phyloP scores from a whole-genome alignment of 2,113 vertebrate species.

The Arizona elegans region DNA sequence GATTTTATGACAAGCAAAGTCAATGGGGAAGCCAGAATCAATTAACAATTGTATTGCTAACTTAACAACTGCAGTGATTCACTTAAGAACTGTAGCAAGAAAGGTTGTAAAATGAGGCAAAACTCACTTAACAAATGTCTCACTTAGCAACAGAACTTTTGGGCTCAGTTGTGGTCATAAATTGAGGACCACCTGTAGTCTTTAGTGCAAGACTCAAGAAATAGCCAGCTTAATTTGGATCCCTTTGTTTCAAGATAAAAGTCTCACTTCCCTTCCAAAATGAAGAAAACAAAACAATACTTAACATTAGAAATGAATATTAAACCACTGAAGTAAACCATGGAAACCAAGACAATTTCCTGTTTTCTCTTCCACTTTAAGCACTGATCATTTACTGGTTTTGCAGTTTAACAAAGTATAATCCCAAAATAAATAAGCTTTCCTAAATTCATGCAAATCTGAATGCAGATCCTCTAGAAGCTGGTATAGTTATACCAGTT shows the following conservation, averaged over 20 bases:
- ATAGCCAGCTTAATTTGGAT: neutral
- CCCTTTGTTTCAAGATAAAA: neutral
- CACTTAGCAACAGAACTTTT: too few relatives aligned
- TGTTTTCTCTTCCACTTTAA: neutral
- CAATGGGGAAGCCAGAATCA: too few relatives aligned
- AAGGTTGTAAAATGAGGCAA: too few relatives aligned
- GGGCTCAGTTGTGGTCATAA: too few relatives aligned
- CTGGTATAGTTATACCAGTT: neutral
- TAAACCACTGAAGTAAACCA: neutral
- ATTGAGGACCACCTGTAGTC: too few relatives aligned
- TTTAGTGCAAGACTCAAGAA: neutral
- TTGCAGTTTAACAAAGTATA: neutral
- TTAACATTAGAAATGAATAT: neutral
- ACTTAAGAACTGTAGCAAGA: too few relatives aligned
- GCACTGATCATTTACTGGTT: too few relatives aligned
- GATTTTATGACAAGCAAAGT: too few relatives aligned
- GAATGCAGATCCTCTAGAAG: neutral
- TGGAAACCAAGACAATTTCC: neutral
- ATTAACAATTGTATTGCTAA: too few relatives aligned
- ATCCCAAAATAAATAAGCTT: neutral
- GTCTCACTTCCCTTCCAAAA: neutral
- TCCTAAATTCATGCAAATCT: neutral
- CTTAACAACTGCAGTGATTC: too few relatives aligned
- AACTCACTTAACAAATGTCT: too few relatives aligned
- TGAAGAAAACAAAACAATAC: neutral